Percentiles rank a stretch among this genome's conserved stretches.
Conservation (phyloP, 1,140 invertebrate species). For the Leptopilina boulardi region DNA sequence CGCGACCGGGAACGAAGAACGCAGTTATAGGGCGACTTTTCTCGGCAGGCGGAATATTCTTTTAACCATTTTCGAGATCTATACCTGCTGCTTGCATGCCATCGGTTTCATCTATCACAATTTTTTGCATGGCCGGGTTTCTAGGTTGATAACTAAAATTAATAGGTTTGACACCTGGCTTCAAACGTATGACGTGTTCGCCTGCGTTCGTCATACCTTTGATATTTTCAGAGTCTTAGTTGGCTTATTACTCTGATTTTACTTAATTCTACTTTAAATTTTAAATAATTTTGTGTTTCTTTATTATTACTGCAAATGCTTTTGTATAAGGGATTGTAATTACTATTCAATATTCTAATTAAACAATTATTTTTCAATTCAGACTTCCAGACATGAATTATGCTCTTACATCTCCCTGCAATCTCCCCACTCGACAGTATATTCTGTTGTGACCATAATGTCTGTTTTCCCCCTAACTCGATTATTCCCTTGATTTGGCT, state of each 20-base stretch:
- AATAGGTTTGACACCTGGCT: slow-evolving; percentile 17
- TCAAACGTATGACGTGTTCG: slow-evolving; percentile 18
- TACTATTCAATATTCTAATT: background rate
- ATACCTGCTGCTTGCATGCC: slow-evolving; percentile 50
- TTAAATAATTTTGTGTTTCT: background rate
- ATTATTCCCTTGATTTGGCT: background rate
- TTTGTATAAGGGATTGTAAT: background rate
- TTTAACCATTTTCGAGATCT: slow-evolving; percentile 59
- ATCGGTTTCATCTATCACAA: slow-evolving; percentile 35
- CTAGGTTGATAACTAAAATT: slow-evolving; percentile 38
- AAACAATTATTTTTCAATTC: background rate
- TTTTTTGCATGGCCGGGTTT: slow-evolving; percentile 44
- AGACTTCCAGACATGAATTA: background rate
- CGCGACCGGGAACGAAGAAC: too few species aligned
- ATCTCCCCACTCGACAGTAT: background rate
- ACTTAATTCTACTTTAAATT: background rate
- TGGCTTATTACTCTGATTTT: background rate
- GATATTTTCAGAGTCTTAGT: background rate
- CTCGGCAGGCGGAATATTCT: too few species aligned
- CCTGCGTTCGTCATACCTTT: background rate
- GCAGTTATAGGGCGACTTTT: too few species aligned
- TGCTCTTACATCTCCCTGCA: background rate
- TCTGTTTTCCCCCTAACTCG: background rate
- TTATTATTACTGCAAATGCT: background rate
- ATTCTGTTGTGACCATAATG: background rate